A percentile compares a stretch with the other conserved stretches of the same genome.
Conservation (phyloP, 2,113 vertebrate species). For the Eublepharis macularius region DNA sequence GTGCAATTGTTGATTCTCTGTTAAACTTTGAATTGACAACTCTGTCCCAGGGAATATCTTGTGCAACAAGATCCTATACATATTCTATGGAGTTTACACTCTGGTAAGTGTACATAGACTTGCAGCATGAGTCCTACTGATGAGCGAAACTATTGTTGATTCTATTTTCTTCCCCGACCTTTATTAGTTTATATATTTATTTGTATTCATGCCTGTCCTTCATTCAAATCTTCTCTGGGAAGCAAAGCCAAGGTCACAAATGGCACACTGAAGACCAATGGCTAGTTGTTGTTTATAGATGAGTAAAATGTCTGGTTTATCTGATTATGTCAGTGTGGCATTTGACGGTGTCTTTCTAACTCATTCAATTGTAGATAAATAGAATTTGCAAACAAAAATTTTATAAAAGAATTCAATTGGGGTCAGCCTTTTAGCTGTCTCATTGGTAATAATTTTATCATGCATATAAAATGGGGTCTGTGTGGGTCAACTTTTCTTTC, state of each 20-base stretch:
- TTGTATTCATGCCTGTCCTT: neutral
- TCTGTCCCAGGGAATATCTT: no score
- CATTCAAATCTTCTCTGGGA: conserved; percentile 3
- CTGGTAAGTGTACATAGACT: neutral
- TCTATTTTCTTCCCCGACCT: neutral
- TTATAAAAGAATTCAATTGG: neutral
- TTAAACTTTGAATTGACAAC: no score
- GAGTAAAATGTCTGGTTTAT: neutral
- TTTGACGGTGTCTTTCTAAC: neutral
- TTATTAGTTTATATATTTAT: conserved; percentile 2
- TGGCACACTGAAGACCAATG: neutral
- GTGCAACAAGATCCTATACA: no score
- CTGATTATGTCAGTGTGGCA: neutral
- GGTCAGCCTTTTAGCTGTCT: neutral
- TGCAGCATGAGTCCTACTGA: neutral
- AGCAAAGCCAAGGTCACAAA: conserved; percentile 10
- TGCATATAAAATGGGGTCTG: neutral
- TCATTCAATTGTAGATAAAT: conserved; percentile 22
- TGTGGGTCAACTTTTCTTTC: neutral
- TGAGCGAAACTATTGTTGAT: neutral
- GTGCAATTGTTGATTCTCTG: no score
- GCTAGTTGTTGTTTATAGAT: neutral
- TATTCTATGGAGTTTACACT: neutral
- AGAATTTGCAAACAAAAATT: neutral
- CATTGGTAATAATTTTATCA: neutral